These are phyloP conservation scores for Diloba caeruleocephala DNA, from an alignment of 2,888 invertebrate genomes.

Conservation along the genomic window DNA sequence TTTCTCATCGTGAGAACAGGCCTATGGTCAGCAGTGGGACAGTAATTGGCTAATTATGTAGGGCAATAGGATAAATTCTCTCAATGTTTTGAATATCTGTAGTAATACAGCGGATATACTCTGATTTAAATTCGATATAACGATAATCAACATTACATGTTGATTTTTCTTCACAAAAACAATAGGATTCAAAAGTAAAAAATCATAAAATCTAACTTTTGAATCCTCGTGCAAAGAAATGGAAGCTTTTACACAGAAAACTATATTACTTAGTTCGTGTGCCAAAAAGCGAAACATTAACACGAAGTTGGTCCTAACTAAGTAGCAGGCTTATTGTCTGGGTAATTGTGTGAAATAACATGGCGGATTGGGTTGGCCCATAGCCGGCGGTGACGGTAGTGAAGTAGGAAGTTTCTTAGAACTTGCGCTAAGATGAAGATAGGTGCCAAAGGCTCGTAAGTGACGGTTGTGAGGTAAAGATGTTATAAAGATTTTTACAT, in stretches of 20 bases:
- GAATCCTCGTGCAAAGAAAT: slow-evolving; percentile 26
- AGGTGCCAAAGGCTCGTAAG: slow-evolving; percentile 14
- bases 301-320: slow-evolving; percentile 31
- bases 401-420: slow-evolving; percentile 65
- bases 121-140: no score
- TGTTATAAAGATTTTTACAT: no score
- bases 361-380: slow-evolving; percentile 66
- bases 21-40: no score
- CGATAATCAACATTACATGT: no score
- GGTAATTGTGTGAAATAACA: slow-evolving; percentile 77
- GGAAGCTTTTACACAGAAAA: slow-evolving; percentile 16
- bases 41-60: no score
- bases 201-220: slow-evolving; percentile 16
- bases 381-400: slow-evolving; percentile 62
- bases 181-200: no score
- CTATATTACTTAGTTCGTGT: slow-evolving; percentile 17
- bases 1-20: no score
- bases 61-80: no score
- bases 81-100: no score
- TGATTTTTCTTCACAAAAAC: no score
- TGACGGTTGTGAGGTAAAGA: background rate
- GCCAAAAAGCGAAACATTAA: slow-evolving; percentile 45
- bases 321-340: slow-evolving; percentile 43
- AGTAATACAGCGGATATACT: no score
- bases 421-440: slow-evolving; percentile 59